Evolutionary conservation across 2,113 vertebrate genomes (phyloP), one percentile per base, ranked within the genome.

Genomic region (Phyllostomus hastatus): DNA sequence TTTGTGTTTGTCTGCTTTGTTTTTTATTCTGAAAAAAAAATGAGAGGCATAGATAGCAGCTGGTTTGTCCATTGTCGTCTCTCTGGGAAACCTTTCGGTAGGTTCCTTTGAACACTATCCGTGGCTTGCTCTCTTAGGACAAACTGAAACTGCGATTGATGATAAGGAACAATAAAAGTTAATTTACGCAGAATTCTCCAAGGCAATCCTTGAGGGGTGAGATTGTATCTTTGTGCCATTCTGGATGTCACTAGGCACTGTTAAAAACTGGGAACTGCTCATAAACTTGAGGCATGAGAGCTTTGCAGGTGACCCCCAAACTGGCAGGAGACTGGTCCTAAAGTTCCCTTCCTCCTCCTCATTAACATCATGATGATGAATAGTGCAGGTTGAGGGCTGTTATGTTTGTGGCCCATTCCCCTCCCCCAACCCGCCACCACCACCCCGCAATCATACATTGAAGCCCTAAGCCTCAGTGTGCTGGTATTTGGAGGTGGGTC

Each of bases 161-260:
- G 75, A 96, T 94, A 92, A 97, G 66, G n/a, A 95, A 90, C 31
- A 80, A 90, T 46, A 48, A 38, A 94, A 64, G 19, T 88, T 73
- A 64, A 94, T 79, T 78, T 67, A 67, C 69, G 80, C 82, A 80
- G 57, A 87, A 61, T 92, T 84, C 52, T 90, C 84, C 59, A 46
- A 24, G 48, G n/a, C 41, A 35, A 33, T 88, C 85, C 43, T 72
- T 96, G 31, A 93, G 10, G 67, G 12, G 7, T 48, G 28, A 96
- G 46, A 91, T 67, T 72, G 19, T 73, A 84, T 78, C 79, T 89
- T 33, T 96, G 11, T 48, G 85, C 35, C 35, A 38, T 78, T 64
- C 41, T 95, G 15, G 54, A 33, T 92, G 66, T 66, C 28, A 91
- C 10, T 2, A 76, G 33, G 48, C 43, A 72, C 48, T 78, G 41